A percentile compares a stretch with the other conserved stretches of the same genome.
Conservation (phyloP, 2,888 invertebrate species). For the Lasioglossum lativentre region DNA sequence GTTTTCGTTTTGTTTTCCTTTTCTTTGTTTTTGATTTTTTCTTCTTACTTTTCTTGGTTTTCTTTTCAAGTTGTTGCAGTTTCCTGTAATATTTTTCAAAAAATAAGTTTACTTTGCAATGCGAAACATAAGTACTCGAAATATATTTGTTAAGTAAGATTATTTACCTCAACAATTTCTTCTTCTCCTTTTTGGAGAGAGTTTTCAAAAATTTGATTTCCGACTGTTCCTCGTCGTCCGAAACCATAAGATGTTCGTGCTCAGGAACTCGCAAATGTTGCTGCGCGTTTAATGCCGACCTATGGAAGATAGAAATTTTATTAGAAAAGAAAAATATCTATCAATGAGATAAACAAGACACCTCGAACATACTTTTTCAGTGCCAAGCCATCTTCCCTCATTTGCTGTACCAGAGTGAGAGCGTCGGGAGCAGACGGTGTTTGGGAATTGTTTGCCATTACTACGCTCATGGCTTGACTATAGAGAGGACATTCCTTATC, state of each 20-base stretch:
- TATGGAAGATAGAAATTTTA: conserved; percentile 51
- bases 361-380: conserved; percentile 89
- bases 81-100: neutral
- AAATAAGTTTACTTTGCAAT: neutral
- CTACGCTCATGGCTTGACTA: conserved; percentile 93
- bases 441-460: conserved; percentile 87
- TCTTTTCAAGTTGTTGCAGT: conserved; percentile 89
- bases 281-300: conserved; percentile 84
- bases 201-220: conserved; percentile 93
- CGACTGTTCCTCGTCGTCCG: conserved; percentile 86
- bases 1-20: conserved; percentile 49
- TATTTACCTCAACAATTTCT: conserved; percentile 92
- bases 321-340: neutral
- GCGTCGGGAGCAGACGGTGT: conserved; percentile 89
- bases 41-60: conserved; percentile 82
- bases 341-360: neutral
- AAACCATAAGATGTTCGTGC: conserved; percentile 84
- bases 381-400: conserved; percentile 96
- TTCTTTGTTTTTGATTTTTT: conserved; percentile 67
- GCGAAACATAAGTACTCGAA: conserved; percentile 4
- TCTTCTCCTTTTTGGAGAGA: conserved; percentile 94
- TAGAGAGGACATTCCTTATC: conserved; percentile 99
- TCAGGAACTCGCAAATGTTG: conserved; percentile 88
- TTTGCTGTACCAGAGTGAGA: conserved; percentile 92
- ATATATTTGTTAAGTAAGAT: neutral